Conservation (phyloP, 2,113 vertebrate genomes). For the Nettapus auritus region DNA sequence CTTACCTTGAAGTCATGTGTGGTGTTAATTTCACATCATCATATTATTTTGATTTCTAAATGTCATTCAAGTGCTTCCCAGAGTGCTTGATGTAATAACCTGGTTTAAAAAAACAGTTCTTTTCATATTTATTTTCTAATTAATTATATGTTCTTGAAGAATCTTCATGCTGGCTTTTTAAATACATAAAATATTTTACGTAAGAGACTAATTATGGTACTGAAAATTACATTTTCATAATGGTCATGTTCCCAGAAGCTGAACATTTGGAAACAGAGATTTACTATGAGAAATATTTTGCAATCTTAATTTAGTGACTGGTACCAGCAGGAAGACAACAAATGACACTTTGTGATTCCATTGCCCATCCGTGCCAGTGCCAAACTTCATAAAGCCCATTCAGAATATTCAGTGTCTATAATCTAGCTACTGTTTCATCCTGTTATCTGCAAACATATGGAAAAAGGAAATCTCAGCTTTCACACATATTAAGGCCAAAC, state of each 20-base stretch:
- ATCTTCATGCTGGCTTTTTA: neutral
- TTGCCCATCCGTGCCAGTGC: neutral
- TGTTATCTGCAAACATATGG: neutral
- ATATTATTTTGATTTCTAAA: neutral
- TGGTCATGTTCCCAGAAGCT: neutral
- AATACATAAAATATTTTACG: neutral
- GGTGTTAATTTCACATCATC: neutral
- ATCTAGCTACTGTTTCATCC: neutral
- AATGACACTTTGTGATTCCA: fast-evolving
- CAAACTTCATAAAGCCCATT: neutral
- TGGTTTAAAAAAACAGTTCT: neutral
- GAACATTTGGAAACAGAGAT: neutral
- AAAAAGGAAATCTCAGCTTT: slow-evolving; percentile 12
- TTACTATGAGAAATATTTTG: neutral
- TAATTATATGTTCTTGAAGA: neutral
- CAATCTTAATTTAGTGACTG: neutral
- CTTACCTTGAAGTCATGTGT: neutral
- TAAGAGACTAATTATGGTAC: neutral
- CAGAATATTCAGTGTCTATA: neutral
- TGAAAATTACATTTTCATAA: neutral
- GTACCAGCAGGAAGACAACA: neutral
- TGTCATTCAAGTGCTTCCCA: neutral
- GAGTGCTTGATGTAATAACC: neutral
- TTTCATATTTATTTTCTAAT: neutral
- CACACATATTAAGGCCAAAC: neutral